Evolutionary conservation across 2,113 vertebrate species (phyloP).

Genomic region (Quiscalus mexicanus): DNA sequence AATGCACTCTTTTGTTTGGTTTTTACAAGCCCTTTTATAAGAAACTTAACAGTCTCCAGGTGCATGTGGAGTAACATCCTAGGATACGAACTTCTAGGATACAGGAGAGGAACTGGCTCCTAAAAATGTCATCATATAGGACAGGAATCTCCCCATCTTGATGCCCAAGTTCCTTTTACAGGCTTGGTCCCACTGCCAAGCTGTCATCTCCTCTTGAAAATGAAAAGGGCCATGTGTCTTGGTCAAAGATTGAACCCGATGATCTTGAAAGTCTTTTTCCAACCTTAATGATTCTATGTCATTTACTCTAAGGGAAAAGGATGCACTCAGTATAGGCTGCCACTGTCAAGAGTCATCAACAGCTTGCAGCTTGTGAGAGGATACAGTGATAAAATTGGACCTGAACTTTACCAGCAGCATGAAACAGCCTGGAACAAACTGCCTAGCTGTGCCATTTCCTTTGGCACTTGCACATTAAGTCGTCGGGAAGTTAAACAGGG

Average conservation of each 20-base stretch:
- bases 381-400: background rate
- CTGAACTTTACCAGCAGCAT: constrained; percentile 12
- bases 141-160: background rate
- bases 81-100: background rate
- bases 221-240: background rate
- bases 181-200: background rate
- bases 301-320: background rate
- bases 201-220: background rate
- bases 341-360: background rate
- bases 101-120: background rate
- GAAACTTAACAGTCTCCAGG: background rate
- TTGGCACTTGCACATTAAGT: background rate
- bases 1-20: background rate
- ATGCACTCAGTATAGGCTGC: background rate
- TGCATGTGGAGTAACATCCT: background rate
- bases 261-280: background rate
- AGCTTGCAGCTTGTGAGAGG: background rate
- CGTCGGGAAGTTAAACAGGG: background rate
- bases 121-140: background rate
- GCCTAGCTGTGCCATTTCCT: background rate
- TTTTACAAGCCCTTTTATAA: background rate
- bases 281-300: background rate
- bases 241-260: background rate
- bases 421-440: background rate
- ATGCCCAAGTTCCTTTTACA: background rate